Evolutionary conservation across 2,797 vertebrate genomes (phyloP), one percentile per base, ranked within the genome.

Genomic region (Babyrousa celebensis): DNA sequence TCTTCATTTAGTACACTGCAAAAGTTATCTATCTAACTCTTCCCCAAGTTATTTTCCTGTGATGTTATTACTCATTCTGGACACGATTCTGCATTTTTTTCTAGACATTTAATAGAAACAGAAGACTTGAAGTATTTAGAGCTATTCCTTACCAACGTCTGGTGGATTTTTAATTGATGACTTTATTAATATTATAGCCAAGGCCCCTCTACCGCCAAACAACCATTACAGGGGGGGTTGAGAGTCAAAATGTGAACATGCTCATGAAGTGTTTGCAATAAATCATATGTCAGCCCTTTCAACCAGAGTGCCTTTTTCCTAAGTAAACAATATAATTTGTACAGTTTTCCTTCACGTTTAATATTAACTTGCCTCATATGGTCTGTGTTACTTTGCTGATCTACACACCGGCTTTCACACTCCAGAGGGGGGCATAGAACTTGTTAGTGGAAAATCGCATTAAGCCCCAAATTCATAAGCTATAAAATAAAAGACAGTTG

Each of bases 371-470:
- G 94, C 96, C 96, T 98, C 11, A 78, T 98, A 97, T 96, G 98
- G 96, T 91, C 98, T 97, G 90, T 97, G 96, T 98, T 98, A 97
- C 96, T 97, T 95, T 96, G 80, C 96, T 97, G 80, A 98, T 98
- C 98, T 94, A 80, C 92, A 97, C 96, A 97, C 95, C n/a, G 56
- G 96, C 98, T 98, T 98, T 98, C 94, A 96, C 98, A 98, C 98
- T 98, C 97, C 96, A 97, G 98, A 98, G 97, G 98, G 98, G 98
- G 97, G 98, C 98, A 98, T 96, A 98, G 97, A 98, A 98, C 97
- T 98, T 98, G 98, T 98, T 98, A 98, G 97, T 98, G 98, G 98
- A 98, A 99, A 99, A 98, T 98, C 96, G 96, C 97, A 98, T 98
- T 98, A 98, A 98, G 98, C 96, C 97, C 96, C 95, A 98, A 98